Evolutionary conservation across 2,797 vertebrate genomes (phyloP).

Genomic region (Otolemur crassicaudatus): DNA sequence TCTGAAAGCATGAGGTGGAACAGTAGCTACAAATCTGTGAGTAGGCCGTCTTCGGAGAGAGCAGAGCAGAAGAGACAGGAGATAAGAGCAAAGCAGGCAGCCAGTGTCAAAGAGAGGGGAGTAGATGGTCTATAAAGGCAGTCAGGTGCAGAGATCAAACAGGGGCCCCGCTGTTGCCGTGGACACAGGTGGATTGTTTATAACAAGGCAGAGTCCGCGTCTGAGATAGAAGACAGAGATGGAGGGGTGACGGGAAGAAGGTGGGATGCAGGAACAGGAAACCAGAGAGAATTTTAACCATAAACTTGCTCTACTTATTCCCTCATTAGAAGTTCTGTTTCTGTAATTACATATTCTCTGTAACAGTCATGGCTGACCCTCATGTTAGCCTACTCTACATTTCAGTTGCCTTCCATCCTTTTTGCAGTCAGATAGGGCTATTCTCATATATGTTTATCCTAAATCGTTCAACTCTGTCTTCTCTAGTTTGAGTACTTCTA

Average conservation of each 20-base stretch:
- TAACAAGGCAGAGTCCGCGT: background rate
- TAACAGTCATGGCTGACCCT: background rate
- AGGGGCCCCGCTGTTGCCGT: background rate
- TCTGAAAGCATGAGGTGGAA: background rate
- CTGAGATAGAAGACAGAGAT: background rate
- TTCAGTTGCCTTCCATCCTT: slow-evolving; percentile 8
- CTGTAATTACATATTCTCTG: background rate
- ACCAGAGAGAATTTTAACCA: background rate
- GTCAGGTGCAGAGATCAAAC: background rate
- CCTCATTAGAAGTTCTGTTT: background rate
- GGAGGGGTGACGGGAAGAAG: background rate
- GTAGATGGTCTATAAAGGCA: background rate
- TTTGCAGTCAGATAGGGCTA: background rate
- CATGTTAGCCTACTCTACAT: background rate
- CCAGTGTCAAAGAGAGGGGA: background rate
- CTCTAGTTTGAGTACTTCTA: slow-evolving; percentile 2
- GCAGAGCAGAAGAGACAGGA: background rate
- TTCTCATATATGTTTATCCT: background rate
- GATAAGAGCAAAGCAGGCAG: background rate
- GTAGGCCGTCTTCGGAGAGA: background rate
- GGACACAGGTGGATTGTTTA: background rate
- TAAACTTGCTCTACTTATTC: background rate
- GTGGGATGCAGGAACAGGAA: background rate
- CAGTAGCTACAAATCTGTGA: background rate
- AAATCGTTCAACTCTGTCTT: slow-evolving; percentile 20